Conservation (phyloP, 2,888 invertebrate species). For the Tuta absoluta region DNA sequence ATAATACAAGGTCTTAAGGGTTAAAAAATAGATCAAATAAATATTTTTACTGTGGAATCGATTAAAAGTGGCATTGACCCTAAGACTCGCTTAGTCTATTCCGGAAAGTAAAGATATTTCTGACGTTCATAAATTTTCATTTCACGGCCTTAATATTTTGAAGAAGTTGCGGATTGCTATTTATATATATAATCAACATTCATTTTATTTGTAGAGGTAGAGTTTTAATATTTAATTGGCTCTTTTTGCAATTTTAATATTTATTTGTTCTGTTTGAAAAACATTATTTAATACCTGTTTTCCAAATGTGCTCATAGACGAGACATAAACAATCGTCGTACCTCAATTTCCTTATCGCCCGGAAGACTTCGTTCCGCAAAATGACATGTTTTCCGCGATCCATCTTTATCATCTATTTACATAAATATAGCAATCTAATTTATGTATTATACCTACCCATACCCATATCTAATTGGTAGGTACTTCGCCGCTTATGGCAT, state of each 20-base stretch:
- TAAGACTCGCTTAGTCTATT: not conserved
- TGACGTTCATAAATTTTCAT: no score
- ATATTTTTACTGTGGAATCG: not conserved
- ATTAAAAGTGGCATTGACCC: conserved; percentile 1
- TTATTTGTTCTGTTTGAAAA: no score
- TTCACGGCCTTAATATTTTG: no score
- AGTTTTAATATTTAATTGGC: no score
- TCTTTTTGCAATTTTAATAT: no score
- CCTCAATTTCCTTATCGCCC: conserved; percentile 64
- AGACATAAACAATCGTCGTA: conserved; percentile 50
- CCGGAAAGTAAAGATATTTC: not conserved
- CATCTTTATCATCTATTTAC: conserved; percentile 33
- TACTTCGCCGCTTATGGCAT: no score
- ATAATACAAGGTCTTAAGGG: conserved; percentile 26
- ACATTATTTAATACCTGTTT: not conserved
- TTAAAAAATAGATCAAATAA: not conserved
- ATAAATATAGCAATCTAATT: conserved; percentile 9
- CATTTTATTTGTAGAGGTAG: no score
- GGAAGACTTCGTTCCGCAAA: conserved; percentile 54
- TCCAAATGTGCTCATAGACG: conserved; percentile 25
- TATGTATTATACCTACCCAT: not conserved
- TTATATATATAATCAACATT: no score
- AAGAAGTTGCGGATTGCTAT: no score
- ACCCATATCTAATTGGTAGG: no score
- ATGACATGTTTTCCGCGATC: conserved; percentile 36